These are phyloP conservation scores for Tor tambroides DNA, from an alignment of 2,113 vertebrate species.

Conservation along the genomic window DNA sequence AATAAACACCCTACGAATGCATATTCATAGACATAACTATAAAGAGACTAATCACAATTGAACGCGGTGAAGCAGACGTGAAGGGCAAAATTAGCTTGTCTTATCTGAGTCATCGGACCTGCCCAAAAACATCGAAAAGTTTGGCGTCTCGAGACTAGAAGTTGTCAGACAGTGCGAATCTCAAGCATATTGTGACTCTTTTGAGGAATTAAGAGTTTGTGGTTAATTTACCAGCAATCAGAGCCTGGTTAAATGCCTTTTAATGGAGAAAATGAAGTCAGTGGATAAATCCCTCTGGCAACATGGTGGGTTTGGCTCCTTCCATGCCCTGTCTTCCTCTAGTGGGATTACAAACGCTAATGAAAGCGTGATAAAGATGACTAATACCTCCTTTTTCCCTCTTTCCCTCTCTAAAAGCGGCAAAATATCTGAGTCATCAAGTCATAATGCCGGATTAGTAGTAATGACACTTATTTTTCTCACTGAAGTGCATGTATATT, in stretches of 20 bases:
- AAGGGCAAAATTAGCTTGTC: not conserved
- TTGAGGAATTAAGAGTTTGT: slow-evolving; percentile 6
- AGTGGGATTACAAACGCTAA: slow-evolving; percentile 39
- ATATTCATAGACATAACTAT: not conserved
- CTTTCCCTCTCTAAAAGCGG: slow-evolving; percentile 9
- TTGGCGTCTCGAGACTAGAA: not conserved
- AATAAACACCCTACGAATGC: not conserved
- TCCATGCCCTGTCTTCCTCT: slow-evolving; percentile 5
- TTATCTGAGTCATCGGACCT: not conserved
- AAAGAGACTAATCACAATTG: not conserved
- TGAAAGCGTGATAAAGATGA: slow-evolving; percentile 35
- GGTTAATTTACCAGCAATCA: slow-evolving; percentile 19
- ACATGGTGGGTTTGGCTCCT: slow-evolving; percentile 28
- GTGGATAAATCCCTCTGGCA: slow-evolving; percentile 36
- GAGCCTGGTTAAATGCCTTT: slow-evolving; percentile 9
- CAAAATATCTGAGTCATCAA: slow-evolving; percentile 42
- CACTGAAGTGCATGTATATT: slow-evolving; percentile 1
- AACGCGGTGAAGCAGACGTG: not conserved
- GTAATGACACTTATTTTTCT: slow-evolving; percentile 35
- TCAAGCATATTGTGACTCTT: not conserved
- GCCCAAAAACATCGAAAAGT: not conserved
- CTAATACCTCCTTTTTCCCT: slow-evolving; percentile 32
- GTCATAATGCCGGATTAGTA: slow-evolving; percentile 37
- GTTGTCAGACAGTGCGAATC: not conserved
- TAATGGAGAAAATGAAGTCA: not conserved